Evolutionary conservation across 1,140 invertebrate genomes (phyloP).

Genomic region (Agrypnia vestita): DNA sequence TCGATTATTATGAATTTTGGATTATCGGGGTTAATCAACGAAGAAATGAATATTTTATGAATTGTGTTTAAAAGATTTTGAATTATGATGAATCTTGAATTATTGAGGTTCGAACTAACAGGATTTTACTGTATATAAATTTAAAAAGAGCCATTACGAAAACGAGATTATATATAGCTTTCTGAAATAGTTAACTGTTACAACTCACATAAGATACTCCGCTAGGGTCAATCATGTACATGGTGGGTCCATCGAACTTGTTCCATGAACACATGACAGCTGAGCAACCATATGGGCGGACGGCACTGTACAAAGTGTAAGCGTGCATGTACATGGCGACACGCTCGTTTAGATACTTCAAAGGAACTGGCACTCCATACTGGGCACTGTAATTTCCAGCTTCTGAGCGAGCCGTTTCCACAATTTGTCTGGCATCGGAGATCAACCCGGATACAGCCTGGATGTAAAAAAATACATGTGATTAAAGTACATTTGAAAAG

Average conservation of each 20-base stretch:
- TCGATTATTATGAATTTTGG: too few species aligned
- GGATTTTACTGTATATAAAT: too few species aligned
- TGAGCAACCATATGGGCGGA: slow-evolving; percentile 95
- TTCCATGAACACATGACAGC: slow-evolving; percentile 91
- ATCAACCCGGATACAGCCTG: slow-evolving; percentile 93
- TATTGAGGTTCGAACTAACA: too few species aligned
- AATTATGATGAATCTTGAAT: too few species aligned
- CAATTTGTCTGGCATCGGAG: slow-evolving; percentile 94
- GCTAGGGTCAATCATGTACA: slow-evolving; percentile 98
- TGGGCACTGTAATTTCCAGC: slow-evolving; percentile 92
- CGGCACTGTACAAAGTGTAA: slow-evolving; percentile 96
- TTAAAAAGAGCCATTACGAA: too few species aligned
- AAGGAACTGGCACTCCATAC: slow-evolving; percentile 88
- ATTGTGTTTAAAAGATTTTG: too few species aligned
- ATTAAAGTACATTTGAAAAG: too few species aligned
- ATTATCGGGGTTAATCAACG: too few species aligned
- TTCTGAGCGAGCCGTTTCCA: slow-evolving; percentile 91
- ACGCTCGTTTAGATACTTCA: slow-evolving; percentile 93
- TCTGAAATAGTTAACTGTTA: too few species aligned
- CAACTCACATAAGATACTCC: slow-evolving; percentile 89
- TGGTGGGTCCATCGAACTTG: slow-evolving; percentile 84
- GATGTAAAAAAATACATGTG: background rate
- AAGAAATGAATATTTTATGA: too few species aligned
- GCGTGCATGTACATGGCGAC: slow-evolving; percentile 97
- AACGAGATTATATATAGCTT: too few species aligned